phyloP scores from a whole-genome alignment of 2,888 invertebrate genomes.

The Acronicta alni region DNA sequence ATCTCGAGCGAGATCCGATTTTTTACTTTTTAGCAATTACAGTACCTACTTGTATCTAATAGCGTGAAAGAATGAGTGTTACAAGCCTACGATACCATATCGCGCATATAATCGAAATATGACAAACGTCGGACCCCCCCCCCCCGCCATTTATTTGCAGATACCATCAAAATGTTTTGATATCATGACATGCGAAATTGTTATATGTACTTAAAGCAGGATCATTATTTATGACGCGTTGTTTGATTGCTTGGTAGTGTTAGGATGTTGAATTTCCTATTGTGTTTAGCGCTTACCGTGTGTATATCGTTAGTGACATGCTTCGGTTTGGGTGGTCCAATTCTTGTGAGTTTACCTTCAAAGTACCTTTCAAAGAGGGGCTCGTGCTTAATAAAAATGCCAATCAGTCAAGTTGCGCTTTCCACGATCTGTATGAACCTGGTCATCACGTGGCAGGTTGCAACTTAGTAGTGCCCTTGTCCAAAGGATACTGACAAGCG shows the following conservation, averaged over 20 bases:
- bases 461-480: too few species aligned
- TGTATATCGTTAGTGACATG: constrained; percentile 10
- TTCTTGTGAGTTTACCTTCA: constrained; percentile 25
- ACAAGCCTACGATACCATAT: not conserved
- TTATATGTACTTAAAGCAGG: constrained; percentile 19
- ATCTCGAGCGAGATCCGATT: too few species aligned
- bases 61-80: constrained; percentile 5
- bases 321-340: not conserved
- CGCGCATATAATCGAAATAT: constrained; percentile 6
- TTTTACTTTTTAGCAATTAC: too few species aligned
- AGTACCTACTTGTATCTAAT: too few species aligned
- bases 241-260: not conserved
- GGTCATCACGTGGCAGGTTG: too few species aligned
- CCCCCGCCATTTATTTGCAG: constrained; percentile 15
- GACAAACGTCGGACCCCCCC: not conserved
- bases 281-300: not conserved
- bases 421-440: too few species aligned
- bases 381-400: too few species aligned
- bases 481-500: too few species aligned
- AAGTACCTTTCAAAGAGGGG: too few species aligned
- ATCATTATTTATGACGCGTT: not conserved
- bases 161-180: constrained; percentile 30
- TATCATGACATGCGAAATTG: constrained; percentile 10
- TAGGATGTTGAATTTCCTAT: constrained; percentile 13
- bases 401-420: too few species aligned